Base-by-base conservation (phyloP, 2,113 vertebrate genomes). In the Osmerus eperlanus region DNA sequence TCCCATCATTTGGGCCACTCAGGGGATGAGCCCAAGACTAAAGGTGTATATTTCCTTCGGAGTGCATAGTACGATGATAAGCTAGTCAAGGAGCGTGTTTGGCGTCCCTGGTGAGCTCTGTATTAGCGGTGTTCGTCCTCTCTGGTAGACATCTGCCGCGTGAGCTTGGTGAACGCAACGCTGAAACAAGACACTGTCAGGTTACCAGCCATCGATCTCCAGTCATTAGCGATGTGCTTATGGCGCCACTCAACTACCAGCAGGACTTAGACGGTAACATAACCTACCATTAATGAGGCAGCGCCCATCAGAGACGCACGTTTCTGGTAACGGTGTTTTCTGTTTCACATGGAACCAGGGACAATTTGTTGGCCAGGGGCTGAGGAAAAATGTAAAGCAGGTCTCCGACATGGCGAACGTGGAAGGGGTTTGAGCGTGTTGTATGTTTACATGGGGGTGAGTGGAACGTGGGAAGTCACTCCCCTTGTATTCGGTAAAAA, bases 191-290 rank as follows among this genome's bases (percentile, higher is more conserved):
- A 87, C 87, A 88, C 90, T 88, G 83, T 78, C 83, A 86, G 85
- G 83, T 89, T 89, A 87, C 86, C 80, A 70, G 63, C 54, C 78
- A 92, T 91, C 84, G 89, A 92, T 91, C 89, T 90, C 83, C 88
- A 90, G 90, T 89, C 92, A 90, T 91, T 89, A 90, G 85, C 82
- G 76, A 88, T 91, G 89, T 90, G 85, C 86, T 84, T 84, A 86
- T 88, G 88, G 88, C 89, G 87, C 88, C 88, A 85, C 85, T 85
- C 84, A 85, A 80, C 85, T 86, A 85, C 83, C 83, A 85, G 81
- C 79, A 70, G 75, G 85, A 76, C 80, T 86, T 74, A 69, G 74
- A 65, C 74, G 82, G 88, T 89, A 93, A 91, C 78, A 85, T 64
- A 83, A 91, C 67, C 78, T 61, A 65, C 61, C 70, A 74, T 70